Percentiles rank a stretch among this genome's conserved stretches.
Evolutionary conservation across 35 echinoderm and acorn worm genomes (phyloP).

Genomic region (Amphiura filiformis): DNA sequence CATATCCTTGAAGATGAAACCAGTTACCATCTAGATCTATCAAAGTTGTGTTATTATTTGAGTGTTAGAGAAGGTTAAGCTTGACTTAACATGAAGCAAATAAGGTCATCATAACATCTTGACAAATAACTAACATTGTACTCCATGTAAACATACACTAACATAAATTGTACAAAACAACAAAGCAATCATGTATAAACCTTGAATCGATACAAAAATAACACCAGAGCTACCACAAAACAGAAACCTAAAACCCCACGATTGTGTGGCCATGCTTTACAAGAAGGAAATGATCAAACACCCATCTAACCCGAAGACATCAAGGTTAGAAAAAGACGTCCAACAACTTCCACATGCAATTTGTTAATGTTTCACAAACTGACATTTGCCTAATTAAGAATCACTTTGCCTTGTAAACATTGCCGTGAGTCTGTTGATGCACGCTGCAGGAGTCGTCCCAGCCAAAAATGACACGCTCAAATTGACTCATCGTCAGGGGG

Average conservation of each 20-base stretch:
- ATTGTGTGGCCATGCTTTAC: background rate
- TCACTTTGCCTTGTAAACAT: background rate
- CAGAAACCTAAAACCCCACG: background rate
- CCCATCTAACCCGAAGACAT: background rate
- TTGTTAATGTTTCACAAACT: background rate
- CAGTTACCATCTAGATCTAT: too few species aligned
- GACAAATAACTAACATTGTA: too few species aligned
- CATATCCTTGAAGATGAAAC: too few species aligned
- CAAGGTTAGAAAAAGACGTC: background rate
- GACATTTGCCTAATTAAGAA: constrained; percentile 10
- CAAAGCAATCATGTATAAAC: background rate
- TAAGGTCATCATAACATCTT: too few species aligned
- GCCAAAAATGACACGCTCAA: background rate
- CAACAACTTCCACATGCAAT: background rate
- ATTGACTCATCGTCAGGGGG: background rate
- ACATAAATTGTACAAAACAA: too few species aligned
- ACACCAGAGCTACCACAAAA: background rate
- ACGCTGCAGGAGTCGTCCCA: background rate
- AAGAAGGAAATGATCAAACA: background rate
- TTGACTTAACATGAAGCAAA: too few species aligned
- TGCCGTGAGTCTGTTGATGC: background rate
- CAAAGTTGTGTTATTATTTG: too few species aligned
- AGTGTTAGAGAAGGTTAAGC: too few species aligned
- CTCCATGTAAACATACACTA: too few species aligned
- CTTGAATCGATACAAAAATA: background rate